Conservation (phyloP, 2,888 invertebrate genomes). For the Andrena bicolor region DNA sequence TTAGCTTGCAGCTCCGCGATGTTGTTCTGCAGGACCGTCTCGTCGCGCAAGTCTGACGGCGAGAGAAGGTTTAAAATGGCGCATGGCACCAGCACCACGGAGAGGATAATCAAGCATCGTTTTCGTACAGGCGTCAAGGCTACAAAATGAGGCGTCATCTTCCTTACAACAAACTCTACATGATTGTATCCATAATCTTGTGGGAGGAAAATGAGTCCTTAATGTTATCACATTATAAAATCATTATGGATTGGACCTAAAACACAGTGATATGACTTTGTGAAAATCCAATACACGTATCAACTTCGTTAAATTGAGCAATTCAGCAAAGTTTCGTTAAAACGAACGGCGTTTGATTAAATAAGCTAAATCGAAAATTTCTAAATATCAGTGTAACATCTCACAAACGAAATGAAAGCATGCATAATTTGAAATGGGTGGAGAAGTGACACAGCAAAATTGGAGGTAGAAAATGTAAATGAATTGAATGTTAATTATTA, state of each 20-base stretch:
- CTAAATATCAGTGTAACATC: no score
- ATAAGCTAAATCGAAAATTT: no score
- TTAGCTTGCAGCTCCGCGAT: slow-evolving; percentile 92
- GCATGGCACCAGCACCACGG: slow-evolving; percentile 79
- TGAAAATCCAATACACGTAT: not conserved
- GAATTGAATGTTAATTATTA: not conserved
- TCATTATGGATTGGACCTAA: slow-evolving; percentile 33
- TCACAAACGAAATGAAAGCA: no score
- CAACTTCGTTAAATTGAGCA: not conserved
- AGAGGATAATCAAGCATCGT: slow-evolving; percentile 79
- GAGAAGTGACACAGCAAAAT: no score
- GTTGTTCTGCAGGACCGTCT: slow-evolving; percentile 82
- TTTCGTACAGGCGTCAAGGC: slow-evolving; percentile 77
- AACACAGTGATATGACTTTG: slow-evolving; percentile 21
- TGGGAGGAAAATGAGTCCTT: slow-evolving; percentile 11
- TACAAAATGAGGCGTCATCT: slow-evolving; percentile 80
- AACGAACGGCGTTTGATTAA: no score
- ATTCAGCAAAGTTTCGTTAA: not conserved
- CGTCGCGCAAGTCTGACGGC: slow-evolving; percentile 79
- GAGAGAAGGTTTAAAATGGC: slow-evolving; percentile 79
- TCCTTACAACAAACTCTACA: slow-evolving; percentile 63
- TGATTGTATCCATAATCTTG: slow-evolving; percentile 53
- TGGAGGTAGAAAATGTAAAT: no score
- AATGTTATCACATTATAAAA: slow-evolving; percentile 42
- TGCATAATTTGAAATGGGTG: no score